Evolutionary conservation across 1,140 invertebrate species (phyloP), one percentile per base, ranked within the genome.

Genomic region (Antheraea pernyi): DNA sequence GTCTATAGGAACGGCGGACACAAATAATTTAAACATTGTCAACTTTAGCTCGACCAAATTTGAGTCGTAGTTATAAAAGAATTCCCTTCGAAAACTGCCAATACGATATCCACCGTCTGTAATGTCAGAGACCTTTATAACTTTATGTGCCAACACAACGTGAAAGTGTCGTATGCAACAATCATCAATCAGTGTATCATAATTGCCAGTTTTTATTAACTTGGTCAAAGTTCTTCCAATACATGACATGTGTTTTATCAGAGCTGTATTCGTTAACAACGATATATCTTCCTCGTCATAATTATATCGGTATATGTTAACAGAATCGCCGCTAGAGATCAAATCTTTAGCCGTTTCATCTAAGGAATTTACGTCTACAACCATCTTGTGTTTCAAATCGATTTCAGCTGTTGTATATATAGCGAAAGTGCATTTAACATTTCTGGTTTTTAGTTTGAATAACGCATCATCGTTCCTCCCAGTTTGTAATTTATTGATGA

Each of bases 401-500:
- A 0, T 2, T 53, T 53, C 46, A 53, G 46, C 46, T 6, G 46
- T 53, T 53, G 46, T 53, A 13, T 53, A 53, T 13, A 53, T 53
- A 53, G 16, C 46, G 13, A 16, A 53, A 53, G 46, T 53, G 39
- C 39, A 42, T 9, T 42, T 42, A 42, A 42, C 39, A 42, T 42
- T 42, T 42, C 7, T 11, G 0, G 39, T 42, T 42, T 42, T 42
- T 42, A 42, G 7, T 0, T 42, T 42, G 7, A 42, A 9, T 7
- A 42, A 42, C 2, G 39, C 39, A 42, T 42, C 39, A 42, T 2
- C 11, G 11, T 11, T 11, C 0, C 11, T 42, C 11, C 8, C 39
- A 11, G 39, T 42, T 42, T 11, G 39, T 11, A 74, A 65, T 48
- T 60, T 68, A 7, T 64, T 16, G 67, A 42, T 67, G 5, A 74